phyloP scores from a whole-genome alignment of 2,888 invertebrate species.

The Melinopterus prodromus region DNA sequence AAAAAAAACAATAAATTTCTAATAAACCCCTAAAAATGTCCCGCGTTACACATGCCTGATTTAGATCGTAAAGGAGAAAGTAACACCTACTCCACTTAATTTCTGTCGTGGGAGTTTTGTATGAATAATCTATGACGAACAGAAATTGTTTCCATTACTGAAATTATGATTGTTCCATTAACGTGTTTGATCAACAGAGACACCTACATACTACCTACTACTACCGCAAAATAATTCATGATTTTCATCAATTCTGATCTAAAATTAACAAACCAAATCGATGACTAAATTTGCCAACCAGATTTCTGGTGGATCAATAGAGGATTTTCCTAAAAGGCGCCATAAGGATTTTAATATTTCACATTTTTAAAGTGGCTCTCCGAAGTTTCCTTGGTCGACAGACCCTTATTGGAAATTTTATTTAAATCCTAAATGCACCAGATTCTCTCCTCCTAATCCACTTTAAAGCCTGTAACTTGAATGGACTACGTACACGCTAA shows the following conservation, averaged over 20 bases:
- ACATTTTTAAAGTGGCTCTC: neutral
- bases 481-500: neutral
- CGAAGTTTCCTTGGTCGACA: neutral
- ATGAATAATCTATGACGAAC: no score
- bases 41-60: no score
- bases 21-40: no score
- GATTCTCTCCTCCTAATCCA: neutral
- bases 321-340: neutral
- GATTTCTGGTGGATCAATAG: neutral
- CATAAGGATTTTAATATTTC: neutral
- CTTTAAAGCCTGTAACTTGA: neutral
- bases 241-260: neutral
- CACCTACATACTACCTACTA: no score
- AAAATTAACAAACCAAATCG: neutral
- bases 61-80: no score
- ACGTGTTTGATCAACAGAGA: no score
- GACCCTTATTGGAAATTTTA: neutral
- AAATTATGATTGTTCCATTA: no score
- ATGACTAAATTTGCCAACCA: neutral
- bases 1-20: no score
- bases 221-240: no score
- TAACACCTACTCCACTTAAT: no score
- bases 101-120: no score
- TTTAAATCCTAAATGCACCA: neutral
- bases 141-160: no score